Base-by-base conservation (phyloP, 1,140 invertebrate genomes). In the Popillia japonica region DNA sequence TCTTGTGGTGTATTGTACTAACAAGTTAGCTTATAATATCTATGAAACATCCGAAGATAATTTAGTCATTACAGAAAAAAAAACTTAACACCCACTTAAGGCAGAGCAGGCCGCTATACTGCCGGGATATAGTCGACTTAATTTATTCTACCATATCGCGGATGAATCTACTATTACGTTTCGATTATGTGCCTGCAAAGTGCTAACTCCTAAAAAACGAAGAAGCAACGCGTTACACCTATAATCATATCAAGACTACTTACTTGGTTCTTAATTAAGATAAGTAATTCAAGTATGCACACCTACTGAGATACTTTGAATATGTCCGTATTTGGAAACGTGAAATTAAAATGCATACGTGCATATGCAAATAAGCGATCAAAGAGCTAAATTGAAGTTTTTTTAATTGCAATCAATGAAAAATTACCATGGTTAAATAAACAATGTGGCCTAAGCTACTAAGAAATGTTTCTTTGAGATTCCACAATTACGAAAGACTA, bases 91-190 rank as follows among this genome's bases (percentile, higher is more conserved):
- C 23, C 22, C 61, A 20, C 61, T 64, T 64, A 64, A 64, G 3
- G 17, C 61, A 27, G 61, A 64, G 22, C n/a, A 64, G 22, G 17
- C 61, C 61, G 17, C 22, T 64, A 20, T 20, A 64, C 61, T 64
- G n/a, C 17, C 9, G 61, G 61, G 61, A 64, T 4, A 20, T 17
- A 64, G 17, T 64, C 61, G 61, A 64, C 61, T 20, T 64, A 64
- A 64, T 64, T 64, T 64, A 64, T 64, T 10, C 44, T 4, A n/a
- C 17, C n/a, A 27, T 22, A 64, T 64, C 61, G 61, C 61, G 17
- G 61, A 64, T 27, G n/a, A 64, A 64, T 64, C 61, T 23, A 27
- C 61, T n/a, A 64, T 64, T 64, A 64, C 61, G 61, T n/a, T 27
- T 11, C 23, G 61, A 64, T 64, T 22, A 64, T 64, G 2, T 17